phyloP scores from a whole-genome alignment of 2,797 vertebrate species.

The Linurgus olivaceus region DNA sequence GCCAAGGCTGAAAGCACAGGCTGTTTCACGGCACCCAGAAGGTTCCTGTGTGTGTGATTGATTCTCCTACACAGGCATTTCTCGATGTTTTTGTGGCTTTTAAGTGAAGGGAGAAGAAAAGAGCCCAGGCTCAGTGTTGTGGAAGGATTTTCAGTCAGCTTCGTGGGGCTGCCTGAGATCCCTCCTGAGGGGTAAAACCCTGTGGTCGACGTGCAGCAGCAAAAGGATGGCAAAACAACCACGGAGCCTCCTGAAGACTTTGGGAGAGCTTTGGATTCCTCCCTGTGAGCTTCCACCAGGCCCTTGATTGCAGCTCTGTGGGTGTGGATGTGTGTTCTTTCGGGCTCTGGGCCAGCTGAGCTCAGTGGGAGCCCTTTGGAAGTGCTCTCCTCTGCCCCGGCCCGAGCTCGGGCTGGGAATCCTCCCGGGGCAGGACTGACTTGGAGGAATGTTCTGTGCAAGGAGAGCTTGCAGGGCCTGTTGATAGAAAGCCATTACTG shows the following conservation, averaged over 20 bases:
- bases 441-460: not conserved
- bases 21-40: not conserved
- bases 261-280: not conserved
- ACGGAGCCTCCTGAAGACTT: not conserved
- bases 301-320: not conserved
- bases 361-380: conserved; percentile 35
- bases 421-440: not conserved
- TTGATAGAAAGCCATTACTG: conserved; percentile 17
- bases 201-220: not conserved
- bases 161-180: not conserved
- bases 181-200: not conserved
- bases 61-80: conserved; percentile 7
- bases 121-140: not conserved
- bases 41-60: not conserved
- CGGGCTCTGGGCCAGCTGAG: not conserved
- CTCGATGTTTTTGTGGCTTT: conserved; percentile 6
- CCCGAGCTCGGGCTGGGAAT: not conserved
- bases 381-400: not conserved
- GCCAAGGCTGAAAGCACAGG: not conserved
- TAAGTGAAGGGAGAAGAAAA: not conserved
- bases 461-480: conserved; percentile 13
- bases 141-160: not conserved
- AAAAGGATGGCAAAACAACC: not conserved
- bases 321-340: conserved; percentile 6
- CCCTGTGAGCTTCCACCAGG: not conserved